Evolutionary conservation across 2,797 vertebrate genomes (phyloP), one percentile per base, ranked within the genome.

Genomic region (Zalophus californianus): DNA sequence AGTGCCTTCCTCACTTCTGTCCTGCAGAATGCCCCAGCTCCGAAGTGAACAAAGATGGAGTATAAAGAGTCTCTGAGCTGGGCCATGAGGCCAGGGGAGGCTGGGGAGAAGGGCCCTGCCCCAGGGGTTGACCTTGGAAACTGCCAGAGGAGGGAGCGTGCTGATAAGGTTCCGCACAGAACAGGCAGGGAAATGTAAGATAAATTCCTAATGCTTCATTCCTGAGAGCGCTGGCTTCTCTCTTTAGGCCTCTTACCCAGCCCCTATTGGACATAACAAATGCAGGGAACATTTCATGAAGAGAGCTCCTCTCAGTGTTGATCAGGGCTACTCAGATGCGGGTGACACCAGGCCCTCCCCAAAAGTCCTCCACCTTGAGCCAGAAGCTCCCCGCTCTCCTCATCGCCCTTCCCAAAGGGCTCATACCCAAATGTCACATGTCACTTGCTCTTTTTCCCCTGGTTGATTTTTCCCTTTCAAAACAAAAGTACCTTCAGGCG

Each of bases 401-500:
- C 1, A 5, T 32, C 21, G 1, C 68, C 38, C 38, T 93, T 98
- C 93, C 89, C 77, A 7, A 29, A 15, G 52, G 18, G 29, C 72
- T 32, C 1, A 68, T 96, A 96, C 78, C 44, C 35, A 66, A 66
- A 9, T 78, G 83, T 72, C 58, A 78, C 73, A n/a, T 18, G 44
- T 75, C 73, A 62, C 58, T 64, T 75, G 18, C 0, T 80, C 89
- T 75, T 96, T 73, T 86, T 41, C 56, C 64, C 29, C 70, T 15
- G 12, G 13, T 72, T 75, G 7, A 29, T n/a, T 92, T 95, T 79
- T 88, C 64, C 82, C 54, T 95, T 89, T 93, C 27, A 83, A 79
- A 90, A 85, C 66, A 75, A 75, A 89, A 84, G 32, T 4, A 50
- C 60, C 86, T 96, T 97, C 78, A 86, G 93, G 54, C 23, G 11